Evolutionary conservation across 1,140 invertebrate species (phyloP), one percentile per base, ranked within the genome.

Genomic region (Ruditapes philippinarum): DNA sequence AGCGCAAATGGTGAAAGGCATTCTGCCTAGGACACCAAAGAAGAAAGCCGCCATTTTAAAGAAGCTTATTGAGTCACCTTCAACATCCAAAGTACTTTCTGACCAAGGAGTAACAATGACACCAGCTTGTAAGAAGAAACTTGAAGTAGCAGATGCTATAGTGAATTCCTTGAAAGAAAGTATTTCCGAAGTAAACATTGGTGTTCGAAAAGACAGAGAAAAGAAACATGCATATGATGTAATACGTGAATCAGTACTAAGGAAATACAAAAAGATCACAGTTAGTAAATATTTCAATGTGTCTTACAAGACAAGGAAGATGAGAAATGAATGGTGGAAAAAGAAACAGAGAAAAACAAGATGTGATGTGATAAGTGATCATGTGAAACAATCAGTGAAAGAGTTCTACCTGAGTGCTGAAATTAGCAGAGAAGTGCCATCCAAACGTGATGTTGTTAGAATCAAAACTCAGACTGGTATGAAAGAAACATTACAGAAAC

Each of bases 131-230:
- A 57, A 57, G 51, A 57, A 57, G 19, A 57, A 57, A 57, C 51
- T 57, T 22, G 9, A 57, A 4, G 51, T 57, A 57, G 51, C 51
- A 57, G 51, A 57, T n/a, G 22, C 51, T 9, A 19, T 57, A 28
- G 11, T 11, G 25, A 7, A 60, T 14, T 76, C 45, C n/a, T 1
- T 45, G 70, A 54, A 87, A 79, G 11, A 51, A 3, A 70, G 31
- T 40, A 57, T n/a, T 33, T 78, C 74, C n/a, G 78, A 80, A 68
- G 0, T 28, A 74, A 80, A 60, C 68, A 68, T 0, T 3, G n/a
- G 49, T 45, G 42, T 7, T 14, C 42, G 14, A 65, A 62, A 79
- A 51, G 51, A n/a, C 51, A n/a, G 19, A 22, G 51, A 57, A 17
- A 5, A 57, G 51, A 57, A 19, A 57, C 22, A 57, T n/a, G 51